Evolutionary conservation across 2,113 vertebrate genomes (phyloP).

Genomic region (Corythoichthys intestinalis): DNA sequence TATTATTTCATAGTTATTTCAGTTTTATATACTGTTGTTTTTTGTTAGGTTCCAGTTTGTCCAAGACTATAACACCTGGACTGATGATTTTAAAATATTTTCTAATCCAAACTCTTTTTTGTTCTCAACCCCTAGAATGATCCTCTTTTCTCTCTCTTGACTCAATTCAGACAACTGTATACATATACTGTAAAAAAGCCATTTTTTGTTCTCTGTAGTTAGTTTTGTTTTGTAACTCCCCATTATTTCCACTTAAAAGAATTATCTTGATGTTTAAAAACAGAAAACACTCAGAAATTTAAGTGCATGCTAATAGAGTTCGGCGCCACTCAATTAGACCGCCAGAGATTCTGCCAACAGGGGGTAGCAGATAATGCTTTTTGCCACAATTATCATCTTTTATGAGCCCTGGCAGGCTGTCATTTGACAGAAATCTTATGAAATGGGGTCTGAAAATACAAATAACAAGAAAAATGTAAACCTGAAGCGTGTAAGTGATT

Average conservation of each 20-base stretch:
- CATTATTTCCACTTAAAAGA: background rate
- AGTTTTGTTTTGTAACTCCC: background rate
- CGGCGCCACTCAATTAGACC: background rate
- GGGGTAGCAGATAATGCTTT: background rate
- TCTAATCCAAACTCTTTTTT: background rate
- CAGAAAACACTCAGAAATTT: background rate
- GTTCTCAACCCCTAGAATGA: background rate
- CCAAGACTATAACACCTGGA: too few species aligned
- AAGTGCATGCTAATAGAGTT: background rate
- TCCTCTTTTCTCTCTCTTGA: background rate
- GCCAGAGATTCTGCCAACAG: background rate
- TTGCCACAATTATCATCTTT: background rate
- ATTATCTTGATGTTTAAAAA: background rate
- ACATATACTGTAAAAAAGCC: background rate
- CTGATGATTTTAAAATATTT: too few species aligned
- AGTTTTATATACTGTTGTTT: too few species aligned
- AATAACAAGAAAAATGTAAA: conserved; percentile 4
- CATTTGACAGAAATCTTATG: background rate
- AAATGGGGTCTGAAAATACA: background rate
- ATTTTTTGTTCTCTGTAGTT: background rate
- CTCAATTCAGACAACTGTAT: background rate
- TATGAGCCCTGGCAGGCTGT: background rate
- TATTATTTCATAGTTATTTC: too few species aligned
- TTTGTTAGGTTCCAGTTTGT: too few species aligned
- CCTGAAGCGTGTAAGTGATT: background rate